Percentiles rank a stretch among this genome's conserved stretches.
phyloP scores from a whole-genome alignment of 2,888 invertebrate genomes.

The Lasioglossum malachurum region DNA sequence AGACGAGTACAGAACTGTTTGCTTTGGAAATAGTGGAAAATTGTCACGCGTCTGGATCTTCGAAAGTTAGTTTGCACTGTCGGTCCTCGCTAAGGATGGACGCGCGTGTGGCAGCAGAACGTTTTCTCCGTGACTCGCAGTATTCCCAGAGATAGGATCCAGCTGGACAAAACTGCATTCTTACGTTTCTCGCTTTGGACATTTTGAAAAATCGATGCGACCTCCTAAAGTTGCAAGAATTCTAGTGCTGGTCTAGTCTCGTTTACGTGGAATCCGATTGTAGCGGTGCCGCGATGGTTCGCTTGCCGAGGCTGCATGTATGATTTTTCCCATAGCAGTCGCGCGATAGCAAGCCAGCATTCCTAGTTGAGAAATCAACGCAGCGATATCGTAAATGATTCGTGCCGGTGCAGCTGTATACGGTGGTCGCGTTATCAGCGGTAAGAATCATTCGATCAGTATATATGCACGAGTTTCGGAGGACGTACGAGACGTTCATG shows the following conservation, averaged over 20 bases:
- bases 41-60: not conserved
- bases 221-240: too few relatives aligned
- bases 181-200: too few relatives aligned
- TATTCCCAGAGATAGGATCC: not conserved
- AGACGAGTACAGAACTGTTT: not conserved
- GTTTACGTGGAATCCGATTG: not conserved
- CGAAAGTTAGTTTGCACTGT: not conserved
- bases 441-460: conserved; percentile 9
- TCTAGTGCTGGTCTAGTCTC: too few relatives aligned
- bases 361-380: not conserved
- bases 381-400: not conserved
- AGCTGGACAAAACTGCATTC: too few relatives aligned
- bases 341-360: not conserved
- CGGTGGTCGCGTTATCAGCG: not conserved
- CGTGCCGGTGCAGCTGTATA: not conserved
- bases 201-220: too few relatives aligned
- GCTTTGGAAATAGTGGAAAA: conserved; percentile 2
- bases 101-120: not conserved
- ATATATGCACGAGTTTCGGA: conserved; percentile 16
- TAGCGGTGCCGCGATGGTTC: too few relatives aligned
- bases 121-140: not conserved
- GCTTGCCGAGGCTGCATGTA: not conserved
- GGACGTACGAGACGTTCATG: conserved; percentile 60
- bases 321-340: not conserved
- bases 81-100: not conserved